These are phyloP conservation scores for Falcunculus frontatus DNA, from an alignment of 2,113 vertebrate genomes.

Conservation along the genomic window DNA sequence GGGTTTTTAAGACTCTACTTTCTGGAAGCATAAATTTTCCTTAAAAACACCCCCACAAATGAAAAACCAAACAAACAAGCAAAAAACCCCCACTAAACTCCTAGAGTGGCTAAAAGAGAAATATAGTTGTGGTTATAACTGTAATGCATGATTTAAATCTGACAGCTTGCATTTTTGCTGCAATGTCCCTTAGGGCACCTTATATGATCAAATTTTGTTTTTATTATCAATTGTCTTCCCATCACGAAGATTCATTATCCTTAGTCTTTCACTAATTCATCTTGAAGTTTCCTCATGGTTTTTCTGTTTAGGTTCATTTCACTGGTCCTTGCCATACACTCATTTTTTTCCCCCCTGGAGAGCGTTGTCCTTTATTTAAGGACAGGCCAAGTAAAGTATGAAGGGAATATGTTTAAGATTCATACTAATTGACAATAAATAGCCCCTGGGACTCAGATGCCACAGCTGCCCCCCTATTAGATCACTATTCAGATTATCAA, in stretches of 20 bases:
- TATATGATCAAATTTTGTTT: not conserved
- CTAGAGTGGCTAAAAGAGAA: not conserved
- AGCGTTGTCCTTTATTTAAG: conserved; percentile 59
- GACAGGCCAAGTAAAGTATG: conserved; percentile 61
- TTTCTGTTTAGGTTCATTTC: conserved; percentile 45
- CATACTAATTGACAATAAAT: conserved; percentile 76
- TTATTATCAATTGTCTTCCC: conserved; percentile 43
- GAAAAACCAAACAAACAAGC: not conserved
- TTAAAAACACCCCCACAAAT: not conserved
- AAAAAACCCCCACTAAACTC: fast-evolving
- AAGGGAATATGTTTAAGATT: conserved; percentile 72
- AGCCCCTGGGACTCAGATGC: conserved; percentile 66
- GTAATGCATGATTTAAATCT: not conserved
- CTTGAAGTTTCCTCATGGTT: conserved; percentile 43
- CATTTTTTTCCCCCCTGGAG: not conserved
- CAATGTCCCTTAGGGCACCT: not conserved
- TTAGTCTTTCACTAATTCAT: conserved; percentile 55
- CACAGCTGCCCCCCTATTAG: conserved; percentile 72
- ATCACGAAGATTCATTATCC: conserved; percentile 52
- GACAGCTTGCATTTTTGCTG: conserved; percentile 23
- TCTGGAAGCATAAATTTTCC: not conserved
- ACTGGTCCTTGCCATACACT: not conserved
- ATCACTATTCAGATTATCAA: conserved; percentile 77
- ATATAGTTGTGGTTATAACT: not conserved
- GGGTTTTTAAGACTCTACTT: not conserved